Evolutionary conservation across 2,113 vertebrate species (phyloP).

Genomic region (Eulemur rufifrons): DNA sequence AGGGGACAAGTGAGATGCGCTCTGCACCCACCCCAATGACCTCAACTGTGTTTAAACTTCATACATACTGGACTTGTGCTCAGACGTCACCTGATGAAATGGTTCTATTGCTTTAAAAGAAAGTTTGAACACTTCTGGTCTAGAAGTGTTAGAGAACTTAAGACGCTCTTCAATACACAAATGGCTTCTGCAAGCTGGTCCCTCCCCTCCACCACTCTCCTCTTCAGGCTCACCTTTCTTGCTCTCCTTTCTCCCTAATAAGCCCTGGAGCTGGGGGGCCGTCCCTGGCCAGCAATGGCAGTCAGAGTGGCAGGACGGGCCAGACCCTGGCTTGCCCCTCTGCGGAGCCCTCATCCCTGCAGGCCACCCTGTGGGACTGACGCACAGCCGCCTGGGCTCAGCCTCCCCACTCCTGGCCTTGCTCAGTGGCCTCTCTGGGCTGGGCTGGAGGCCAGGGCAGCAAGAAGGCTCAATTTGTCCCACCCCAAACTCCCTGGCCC

Average conservation of each 20-base stretch:
- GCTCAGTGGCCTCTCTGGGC: not conserved
- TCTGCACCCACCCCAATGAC: not conserved
- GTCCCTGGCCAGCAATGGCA: not conserved
- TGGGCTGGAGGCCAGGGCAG: not conserved
- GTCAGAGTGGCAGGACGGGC: too few relatives aligned
- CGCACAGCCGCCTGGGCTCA: not conserved
- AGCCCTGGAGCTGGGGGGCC: not conserved
- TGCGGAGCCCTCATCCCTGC: not conserved
- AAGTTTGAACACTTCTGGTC: not conserved
- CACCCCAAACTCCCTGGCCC: not conserved
- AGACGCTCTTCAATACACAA: not conserved
- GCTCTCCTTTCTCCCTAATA: not conserved
- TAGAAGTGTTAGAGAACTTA: not conserved
- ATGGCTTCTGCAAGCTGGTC: not conserved
- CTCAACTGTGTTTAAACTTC: not conserved
- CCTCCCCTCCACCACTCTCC: not conserved
- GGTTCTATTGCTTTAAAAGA: not conserved
- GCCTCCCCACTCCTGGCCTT: not conserved
- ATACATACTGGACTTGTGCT: not conserved
- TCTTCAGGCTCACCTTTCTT: not conserved
- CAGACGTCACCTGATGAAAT: not conserved
- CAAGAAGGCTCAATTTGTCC: not conserved
- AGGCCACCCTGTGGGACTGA: accelerated
- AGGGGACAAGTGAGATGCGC: not conserved
- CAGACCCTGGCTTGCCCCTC: not conserved